Base-by-base conservation (phyloP, 1,140 invertebrate genomes). In the Notospermus geniculatus region DNA sequence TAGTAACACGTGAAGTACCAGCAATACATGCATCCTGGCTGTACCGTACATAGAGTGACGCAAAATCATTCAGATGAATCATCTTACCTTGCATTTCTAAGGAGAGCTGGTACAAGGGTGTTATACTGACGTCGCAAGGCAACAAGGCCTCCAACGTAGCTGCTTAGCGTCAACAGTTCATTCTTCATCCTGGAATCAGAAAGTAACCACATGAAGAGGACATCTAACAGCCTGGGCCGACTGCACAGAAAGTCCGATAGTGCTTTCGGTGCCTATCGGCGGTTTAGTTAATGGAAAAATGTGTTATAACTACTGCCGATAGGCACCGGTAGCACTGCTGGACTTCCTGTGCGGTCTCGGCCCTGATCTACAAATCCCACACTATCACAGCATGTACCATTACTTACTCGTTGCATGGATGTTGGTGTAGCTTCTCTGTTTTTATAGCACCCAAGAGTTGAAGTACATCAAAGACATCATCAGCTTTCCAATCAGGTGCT, bases 91-190 rank as follows among this genome's bases (percentile, higher is more conserved):
- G 79, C 72, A 67, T 77, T 73, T 57, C 67, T 67, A 39, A 83
- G 73, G 13, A 83, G 68, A 29, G 78, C 65, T 17, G 57, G 41
- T 29, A 83, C 81, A 59, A 84, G 69, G 1, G 71, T 57, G 46
- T 68, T 52, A 62, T 82, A 84, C 0, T 72, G 60, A 43, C 75
- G 67, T 56, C 74, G 66, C 2, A 83, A 75, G 2, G 82, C 82
- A 55, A 78, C 70, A 28, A 83, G 62, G 5, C 74, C 81, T 50
- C 82, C 83, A 63, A 82, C 63, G 63, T 83, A 83, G n/a, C 80
- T 71, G 67, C 74, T 72, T 17, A 77, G 59, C 15, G 72, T 63
- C 36, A 79, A 54, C 54, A 82, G 63, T 58, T 81, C 77, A 63
- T 64, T 63, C 27, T 67, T 70, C 54, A 70, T 60, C 52, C 80